A percentile compares a stretch with the other conserved stretches of the same genome.
Evolutionary conservation across 2,113 vertebrate genomes (phyloP).

Genomic region (Melanotaenia duboulayi): DNA sequence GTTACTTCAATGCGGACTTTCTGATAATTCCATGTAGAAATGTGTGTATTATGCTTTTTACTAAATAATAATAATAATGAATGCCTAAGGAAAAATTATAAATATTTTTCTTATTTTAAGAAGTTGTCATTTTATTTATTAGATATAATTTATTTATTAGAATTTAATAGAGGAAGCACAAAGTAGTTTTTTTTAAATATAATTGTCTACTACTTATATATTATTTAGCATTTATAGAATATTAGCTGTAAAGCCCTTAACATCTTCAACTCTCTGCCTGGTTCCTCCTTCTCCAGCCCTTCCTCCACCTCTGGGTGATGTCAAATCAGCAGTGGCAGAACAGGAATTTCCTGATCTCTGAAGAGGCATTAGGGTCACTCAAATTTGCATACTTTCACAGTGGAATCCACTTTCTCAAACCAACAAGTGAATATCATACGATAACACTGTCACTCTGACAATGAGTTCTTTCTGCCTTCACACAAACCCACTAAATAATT

Average conservation of each 20-base stretch:
- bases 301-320: conserved; percentile 42
- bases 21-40: too few species aligned
- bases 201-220: background rate
- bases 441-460: background rate
- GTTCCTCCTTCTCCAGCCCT: background rate
- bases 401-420: conserved; percentile 4
- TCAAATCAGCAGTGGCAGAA: conserved; percentile 41
- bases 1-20: too few species aligned
- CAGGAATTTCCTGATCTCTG: conserved; percentile 49
- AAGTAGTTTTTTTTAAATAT: too few species aligned
- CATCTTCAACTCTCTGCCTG: background rate
- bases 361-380: conserved; percentile 20
- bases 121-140: background rate
- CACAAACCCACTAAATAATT: conserved; percentile 6
- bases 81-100: background rate
- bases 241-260: background rate
- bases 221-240: background rate
- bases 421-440: conserved; percentile 14
- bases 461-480: background rate
- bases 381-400: conserved; percentile 12
- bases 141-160: too few species aligned
- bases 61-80: too few species aligned
- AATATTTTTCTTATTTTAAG: too few species aligned
- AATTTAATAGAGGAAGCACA: too few species aligned
- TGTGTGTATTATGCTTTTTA: background rate